Base-by-base conservation (phyloP, 2,797 vertebrate species). In the Vipera ursinii region DNA sequence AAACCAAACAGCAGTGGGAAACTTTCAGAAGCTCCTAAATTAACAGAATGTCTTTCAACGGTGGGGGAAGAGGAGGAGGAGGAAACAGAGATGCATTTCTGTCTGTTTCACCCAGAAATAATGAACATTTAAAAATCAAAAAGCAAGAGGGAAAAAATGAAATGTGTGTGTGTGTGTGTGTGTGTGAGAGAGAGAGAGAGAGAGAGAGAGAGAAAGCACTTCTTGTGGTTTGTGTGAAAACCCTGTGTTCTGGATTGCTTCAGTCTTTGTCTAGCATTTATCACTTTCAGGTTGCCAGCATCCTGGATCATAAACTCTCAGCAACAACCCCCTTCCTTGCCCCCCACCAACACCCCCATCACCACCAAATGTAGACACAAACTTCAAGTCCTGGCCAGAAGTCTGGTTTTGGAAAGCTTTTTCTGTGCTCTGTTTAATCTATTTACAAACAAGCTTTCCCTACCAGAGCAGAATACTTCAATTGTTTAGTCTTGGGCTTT, bases 1-100 rank as follows among this genome's bases (percentile, higher is more conserved):
- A 99, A 99, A 99, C 98, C 98, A 99, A 99, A 99, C 98, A 98
- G 97, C 86, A 95, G 96, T 95, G 96, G 96, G 97, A 98, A 98
- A 97, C 97, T 98, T 98, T 97, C 97, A 96, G 97, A 97, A 97
- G 96, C 97, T 93, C 96, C 94, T 95, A 96, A 97, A 98, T 97
- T 98, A 96, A 95, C 96, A 94, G 96, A 95, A 93, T 95, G 96
- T 96, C 95, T 94, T 89, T 95, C 93, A 95, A 96, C 88, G 90
- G 26, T 95, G 93, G 95, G 87, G n/a, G 95, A 93, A 93, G 88
- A 89, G 92, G 4, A 2, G 63, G 95, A 6, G 1, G 65, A 26
- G 12, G 9, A 44, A 32, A 32, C 94, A 92, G 90, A 88, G 82
- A 89, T 91, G 91, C 65, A 92, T 93, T 38, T 12, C 24, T 5